A percentile compares a stretch with the other conserved stretches of the same genome.
phyloP scores from a whole-genome alignment of 2,888 invertebrate genomes.

The Itoplectis maculator region DNA sequence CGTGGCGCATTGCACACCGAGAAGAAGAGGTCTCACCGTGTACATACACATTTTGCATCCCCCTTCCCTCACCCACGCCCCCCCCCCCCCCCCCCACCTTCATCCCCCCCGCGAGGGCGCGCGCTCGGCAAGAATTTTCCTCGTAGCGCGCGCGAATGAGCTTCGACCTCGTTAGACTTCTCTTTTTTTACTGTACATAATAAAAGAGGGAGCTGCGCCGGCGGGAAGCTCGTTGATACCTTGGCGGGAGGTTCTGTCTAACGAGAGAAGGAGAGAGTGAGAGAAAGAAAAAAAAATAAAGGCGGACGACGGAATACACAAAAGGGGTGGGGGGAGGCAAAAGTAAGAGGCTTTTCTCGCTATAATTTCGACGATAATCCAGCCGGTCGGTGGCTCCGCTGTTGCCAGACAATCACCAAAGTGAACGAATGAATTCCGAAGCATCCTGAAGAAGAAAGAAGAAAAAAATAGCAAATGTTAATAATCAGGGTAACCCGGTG shows the following conservation, averaged over 20 bases:
- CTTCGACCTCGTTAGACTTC: conserved; percentile 60
- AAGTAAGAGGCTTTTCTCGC: conserved; percentile 45
- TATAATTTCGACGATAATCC: conserved; percentile 63
- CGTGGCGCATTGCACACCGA: conserved; percentile 36
- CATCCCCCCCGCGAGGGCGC: no score
- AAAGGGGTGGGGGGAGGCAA: neutral
- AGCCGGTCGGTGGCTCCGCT: conserved; percentile 26
- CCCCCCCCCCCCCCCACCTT: no score
- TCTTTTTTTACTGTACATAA: conserved; percentile 46
- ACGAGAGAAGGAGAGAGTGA: conserved; percentile 29
- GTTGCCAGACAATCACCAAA: conserved; percentile 51
- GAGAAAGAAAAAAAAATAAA: conserved; percentile 25
- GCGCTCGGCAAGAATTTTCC: conserved; percentile 41
- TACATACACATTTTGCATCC: neutral
- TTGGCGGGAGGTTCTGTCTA: conserved; percentile 52
- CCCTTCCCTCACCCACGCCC: no score
- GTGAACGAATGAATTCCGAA: conserved; percentile 16
- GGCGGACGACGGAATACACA: neutral
- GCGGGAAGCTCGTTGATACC: conserved; percentile 61
- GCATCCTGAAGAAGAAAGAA: conserved; percentile 36
- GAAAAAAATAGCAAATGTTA: conserved; percentile 52
- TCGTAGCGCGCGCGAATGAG: conserved; percentile 54
- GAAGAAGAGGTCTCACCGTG: conserved; percentile 14
- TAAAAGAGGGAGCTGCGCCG: conserved; percentile 41
- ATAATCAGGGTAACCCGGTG: conserved; percentile 25